Evolutionary conservation across 2,797 vertebrate species (phyloP), one percentile per base, ranked within the genome.

Genomic region (Sebastes minor): DNA sequence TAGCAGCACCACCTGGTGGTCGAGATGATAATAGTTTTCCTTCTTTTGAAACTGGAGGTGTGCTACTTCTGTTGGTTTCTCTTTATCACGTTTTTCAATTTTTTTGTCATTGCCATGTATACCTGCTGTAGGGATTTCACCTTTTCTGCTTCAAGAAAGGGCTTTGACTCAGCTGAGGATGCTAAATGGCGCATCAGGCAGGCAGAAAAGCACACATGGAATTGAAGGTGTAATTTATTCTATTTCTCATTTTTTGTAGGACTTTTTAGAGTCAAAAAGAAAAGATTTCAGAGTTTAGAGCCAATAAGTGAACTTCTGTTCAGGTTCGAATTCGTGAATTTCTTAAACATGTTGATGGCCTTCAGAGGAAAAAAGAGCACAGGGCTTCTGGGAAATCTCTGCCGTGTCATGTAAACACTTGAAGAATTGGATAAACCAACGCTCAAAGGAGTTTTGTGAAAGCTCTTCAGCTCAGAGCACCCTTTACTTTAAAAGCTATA

Each of bases 1-100:
- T 11, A 67, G 49, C 55, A 63, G 77, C 82, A 2, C 88, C 91
- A 53, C 78, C 89, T 74, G 56, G 81, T 89, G 90, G 83, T 60
- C 0, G 25, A 67, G 4, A 22, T 75, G 38, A 8, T 4, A 1
- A 49, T 10, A 10, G 22, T 49, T 75, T 64, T 62, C 46, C 28
- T 49, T 5, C 4, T 80, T 60, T 49, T 66, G 2, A 38, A 38
- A 38, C 35, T 38, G 35, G 35, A 38, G 5, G 9, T 38, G 2
- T 8, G 13, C 56, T 65, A 9, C 65, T 18, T 81, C 22, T 61
- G 53, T 27, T 64, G 16, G 16, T 52, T 74, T 72, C 8, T 70
- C 27, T 67, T 59, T 23, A 35, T 35, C 69, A 77, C 10, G 0
- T 61, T 6, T 25, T 14, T 4, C 35, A n/a, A n/a, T 8, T 12